Evolutionary conservation across 2,113 vertebrate species (phyloP), one percentile per base, ranked within the genome.

Genomic region (Lepisosteus osseus): DNA sequence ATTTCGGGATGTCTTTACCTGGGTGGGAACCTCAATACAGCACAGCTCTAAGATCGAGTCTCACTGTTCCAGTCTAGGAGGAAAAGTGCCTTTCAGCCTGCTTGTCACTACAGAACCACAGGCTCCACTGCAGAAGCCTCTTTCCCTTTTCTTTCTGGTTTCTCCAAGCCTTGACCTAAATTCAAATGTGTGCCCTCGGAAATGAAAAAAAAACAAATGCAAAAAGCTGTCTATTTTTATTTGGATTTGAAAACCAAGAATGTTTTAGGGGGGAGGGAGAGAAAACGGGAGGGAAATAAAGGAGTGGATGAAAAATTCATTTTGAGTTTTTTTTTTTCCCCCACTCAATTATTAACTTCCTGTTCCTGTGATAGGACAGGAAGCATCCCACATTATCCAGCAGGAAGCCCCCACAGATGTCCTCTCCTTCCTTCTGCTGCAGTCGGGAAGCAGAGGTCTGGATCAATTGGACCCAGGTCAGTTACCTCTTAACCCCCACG

Each of bases 311-410:
- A 67, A 67, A 40, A 67, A 67, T 67, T 51, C 66, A 54, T 54
- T 29, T 29, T 29, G 12, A 54, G 45, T 54, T 29, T 29, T 29
- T 29, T 29, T 29, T 67, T 54, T n/a, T n/a, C n/a, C n/a, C 47
- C 45, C 5, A 40, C 15, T 67, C 47, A 67, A 67, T 54, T 67
- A 67, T 67, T 67, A 54, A 67, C n/a, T 67, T 67, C 15, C 45
- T 40, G 15, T 67, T 67, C 47, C 17, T 59, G 47, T 9, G 47
- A 59, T n/a, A 59, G 56, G 11, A 59, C 56, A 59, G 56, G 56
- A 59, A 59, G 56, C 11, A n/a, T n/a, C 11, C 11, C 12, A 54
- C 54, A 7, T 12, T 54, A 6, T 54, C 9, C 47, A 51, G 47
- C 9, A 9, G 5, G 47, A 9, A 51, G 47, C 9, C 5, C 5